Evolutionary conservation across 2,888 invertebrate species (phyloP), one percentile per base, ranked within the genome.

Genomic region (Phengaris alcon): DNA sequence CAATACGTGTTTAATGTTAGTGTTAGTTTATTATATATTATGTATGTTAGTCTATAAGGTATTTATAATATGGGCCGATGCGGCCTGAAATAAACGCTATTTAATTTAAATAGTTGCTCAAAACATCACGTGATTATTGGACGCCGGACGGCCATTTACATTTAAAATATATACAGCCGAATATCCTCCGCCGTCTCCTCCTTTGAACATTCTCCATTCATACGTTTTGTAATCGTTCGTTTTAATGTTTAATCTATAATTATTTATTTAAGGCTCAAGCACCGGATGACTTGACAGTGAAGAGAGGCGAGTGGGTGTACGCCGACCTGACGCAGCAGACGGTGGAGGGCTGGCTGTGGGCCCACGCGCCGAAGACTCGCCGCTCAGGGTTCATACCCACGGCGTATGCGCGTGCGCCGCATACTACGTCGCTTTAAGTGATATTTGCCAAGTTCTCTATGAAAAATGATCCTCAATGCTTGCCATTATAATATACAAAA

Each of bases 351-450:
- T 98, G 97, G 98, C 93, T 98, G 79, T 98, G 97, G 98, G 97
- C 98, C 0, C 98, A 98, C 93, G 98, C 98, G 10, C 98, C 98
- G 9, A 97, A 97, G 89, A 97, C 97, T 3, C 94, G 97, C 51
- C 97, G 98, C 87, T 98, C 98, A 85, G 99, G 99, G 55, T 98
- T 98, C 90, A 98, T 99, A 79, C 98, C 98, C 76, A 98, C 98
- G 86, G 98, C 98, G 0, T 98, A 98, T 85, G 98, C 98, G 9
- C 94, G 98, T 22, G 97, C 98, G 6, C 98, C 98, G 12, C 98
- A 98, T 79, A 98, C 98, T 95, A 98, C 98, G 51, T 96, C 97
- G 82, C 95, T 97, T 81, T 97, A 74, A n/a, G 55, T 55, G 13
- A 55, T n/a, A 52, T 48, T 48, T 48, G 48, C 0, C 48, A 48